A percentile compares a stretch with the other conserved stretches of the same genome.
These are phyloP conservation scores for Oreohelix idahoensis DNA, from an alignment of 1,140 invertebrate genomes.

Conservation along the genomic window DNA sequence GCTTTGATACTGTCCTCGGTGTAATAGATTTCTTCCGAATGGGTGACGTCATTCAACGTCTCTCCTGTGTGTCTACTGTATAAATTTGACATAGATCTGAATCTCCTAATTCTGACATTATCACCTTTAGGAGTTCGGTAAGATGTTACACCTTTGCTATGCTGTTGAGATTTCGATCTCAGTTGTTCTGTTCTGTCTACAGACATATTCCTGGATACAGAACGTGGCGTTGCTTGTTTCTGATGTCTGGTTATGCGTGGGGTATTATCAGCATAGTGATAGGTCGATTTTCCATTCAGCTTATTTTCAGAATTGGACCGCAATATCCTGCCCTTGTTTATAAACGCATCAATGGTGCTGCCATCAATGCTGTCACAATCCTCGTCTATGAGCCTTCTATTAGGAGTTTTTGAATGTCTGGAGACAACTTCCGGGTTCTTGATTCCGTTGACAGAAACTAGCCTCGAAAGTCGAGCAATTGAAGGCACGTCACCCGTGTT, in stretches of 20 bases:
- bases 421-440: background rate
- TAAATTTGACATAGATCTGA: conserved; percentile 38
- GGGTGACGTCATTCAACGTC: background rate
- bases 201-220: conserved; percentile 13
- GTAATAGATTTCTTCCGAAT: background rate
- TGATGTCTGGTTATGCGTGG: background rate
- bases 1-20: conserved; percentile 13
- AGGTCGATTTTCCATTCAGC: background rate
- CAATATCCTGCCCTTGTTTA: background rate
- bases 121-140: background rate
- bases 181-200: conserved; percentile 2
- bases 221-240: background rate
- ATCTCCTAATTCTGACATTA: conserved; percentile 1
- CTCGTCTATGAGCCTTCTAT: background rate
- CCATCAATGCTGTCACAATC: background rate
- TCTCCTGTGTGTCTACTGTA: conserved; percentile 20
- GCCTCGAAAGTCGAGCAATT: background rate
- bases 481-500: background rate
- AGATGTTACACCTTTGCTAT: no score
- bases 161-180: background rate
- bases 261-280: background rate
- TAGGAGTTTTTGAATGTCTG: background rate
- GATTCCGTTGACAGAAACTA: background rate
- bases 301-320: conserved; percentile 41
- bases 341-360: background rate